Evolutionary conservation across 2,113 vertebrate species (phyloP).

Genomic region (Anhinga anhinga): DNA sequence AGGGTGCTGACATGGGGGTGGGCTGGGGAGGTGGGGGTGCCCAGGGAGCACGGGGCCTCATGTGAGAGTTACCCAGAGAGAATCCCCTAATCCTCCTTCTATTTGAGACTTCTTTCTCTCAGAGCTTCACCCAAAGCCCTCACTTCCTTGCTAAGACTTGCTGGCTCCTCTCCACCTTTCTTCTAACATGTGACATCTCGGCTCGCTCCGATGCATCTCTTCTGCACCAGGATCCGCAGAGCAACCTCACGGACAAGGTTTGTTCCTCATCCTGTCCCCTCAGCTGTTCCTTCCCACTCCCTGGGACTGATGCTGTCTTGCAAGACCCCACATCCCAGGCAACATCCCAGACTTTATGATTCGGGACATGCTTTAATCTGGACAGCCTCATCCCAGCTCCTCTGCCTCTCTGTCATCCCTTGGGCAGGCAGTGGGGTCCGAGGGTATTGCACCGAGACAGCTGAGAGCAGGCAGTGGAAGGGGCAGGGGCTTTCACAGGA

Average conservation of each 20-base stretch:
- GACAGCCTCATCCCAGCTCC: not conserved
- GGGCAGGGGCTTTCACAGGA: not conserved
- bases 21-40: not conserved
- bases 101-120: not conserved
- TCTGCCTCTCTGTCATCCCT: not conserved
- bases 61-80: not conserved
- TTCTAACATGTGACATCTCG: accelerated
- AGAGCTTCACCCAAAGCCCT: not conserved
- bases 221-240: not conserved
- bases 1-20: not conserved
- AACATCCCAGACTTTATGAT: not conserved
- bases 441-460: not conserved
- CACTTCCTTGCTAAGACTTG: not conserved
- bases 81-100: not conserved
- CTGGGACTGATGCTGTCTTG: not conserved
- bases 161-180: not conserved
- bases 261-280: not conserved
- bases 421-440: accelerated
- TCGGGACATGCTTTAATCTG: not conserved
- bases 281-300: not conserved
- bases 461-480: not conserved
- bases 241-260: not conserved
- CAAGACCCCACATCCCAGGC: not conserved
- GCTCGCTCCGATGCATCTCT: not conserved
- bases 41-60: not conserved